Conservation (phyloP, 2,888 invertebrate genomes). For the Stomorhina lunata region DNA sequence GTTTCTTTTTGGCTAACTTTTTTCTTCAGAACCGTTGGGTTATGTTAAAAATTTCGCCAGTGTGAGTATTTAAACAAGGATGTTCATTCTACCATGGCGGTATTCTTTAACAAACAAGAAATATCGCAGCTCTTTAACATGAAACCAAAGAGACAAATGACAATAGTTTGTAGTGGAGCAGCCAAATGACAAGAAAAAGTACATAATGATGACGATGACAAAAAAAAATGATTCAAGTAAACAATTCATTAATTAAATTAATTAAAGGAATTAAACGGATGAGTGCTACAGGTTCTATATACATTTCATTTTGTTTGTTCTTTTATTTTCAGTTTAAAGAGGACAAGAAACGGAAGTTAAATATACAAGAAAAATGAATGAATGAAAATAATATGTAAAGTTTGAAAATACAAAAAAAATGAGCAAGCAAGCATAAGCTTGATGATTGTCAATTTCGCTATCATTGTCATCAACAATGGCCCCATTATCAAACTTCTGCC, state of each 20-base stretch:
- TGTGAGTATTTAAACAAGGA: not conserved
- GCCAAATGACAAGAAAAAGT: not conserved
- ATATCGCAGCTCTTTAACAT: not conserved
- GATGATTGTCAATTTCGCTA: slow-evolving; percentile 3
- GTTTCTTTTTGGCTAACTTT: too few relatives aligned
- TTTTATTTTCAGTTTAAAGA: not conserved
- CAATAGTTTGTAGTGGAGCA: not conserved
- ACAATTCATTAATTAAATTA: slow-evolving; percentile 78
- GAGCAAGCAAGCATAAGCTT: not conserved
- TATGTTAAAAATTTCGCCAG: not conserved
- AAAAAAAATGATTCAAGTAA: slow-evolving; percentile 71
- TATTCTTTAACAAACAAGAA: slow-evolving; percentile 7
- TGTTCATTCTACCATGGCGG: not conserved
- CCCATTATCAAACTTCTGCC: not conserved
- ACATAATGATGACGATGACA: not conserved
- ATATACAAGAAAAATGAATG: not conserved
- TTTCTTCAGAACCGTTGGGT: too few relatives aligned
- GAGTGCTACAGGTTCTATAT: slow-evolving; percentile 28
- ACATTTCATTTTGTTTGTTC: not conserved
- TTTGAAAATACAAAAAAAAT: not conserved
- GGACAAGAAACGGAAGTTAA: not conserved
- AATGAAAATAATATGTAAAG: too few relatives aligned
- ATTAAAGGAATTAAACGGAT: slow-evolving; percentile 75
- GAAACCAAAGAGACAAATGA: not conserved
- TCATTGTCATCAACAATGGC: not conserved